Conservation (phyloP, 1,140 invertebrate genomes). For the Conopomorpha cramerella region DNA sequence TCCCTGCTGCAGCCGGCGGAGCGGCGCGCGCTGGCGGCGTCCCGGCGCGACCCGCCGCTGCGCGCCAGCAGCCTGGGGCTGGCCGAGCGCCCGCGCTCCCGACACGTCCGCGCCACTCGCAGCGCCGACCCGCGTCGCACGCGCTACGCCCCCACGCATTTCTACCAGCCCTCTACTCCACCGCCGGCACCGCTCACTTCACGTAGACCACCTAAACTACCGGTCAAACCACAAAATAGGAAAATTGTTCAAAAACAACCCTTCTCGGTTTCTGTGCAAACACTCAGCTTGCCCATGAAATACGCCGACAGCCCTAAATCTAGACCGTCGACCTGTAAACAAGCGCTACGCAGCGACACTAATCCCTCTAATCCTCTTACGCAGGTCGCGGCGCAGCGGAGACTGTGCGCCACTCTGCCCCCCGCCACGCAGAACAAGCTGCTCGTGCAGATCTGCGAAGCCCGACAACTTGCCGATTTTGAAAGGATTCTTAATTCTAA, state of each 20-base stretch:
- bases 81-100: constrained; percentile 24
- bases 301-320: constrained; percentile 34
- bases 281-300: constrained; percentile 39
- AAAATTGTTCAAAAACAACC: constrained; percentile 33
- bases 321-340: constrained; percentile 13
- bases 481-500: constrained; percentile 62
- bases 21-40: no score
- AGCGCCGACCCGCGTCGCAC: constrained; percentile 25
- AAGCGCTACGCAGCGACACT: constrained; percentile 32
- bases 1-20: constrained; percentile 17
- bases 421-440: constrained; percentile 51
- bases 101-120: constrained; percentile 24
- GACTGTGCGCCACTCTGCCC: constrained; percentile 35
- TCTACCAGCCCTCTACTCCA: constrained; percentile 14
- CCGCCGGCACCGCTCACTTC: constrained; percentile 13
- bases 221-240: constrained; percentile 29
- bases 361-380: constrained; percentile 42
- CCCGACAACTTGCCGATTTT: constrained; percentile 59
- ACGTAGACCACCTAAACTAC: constrained; percentile 15
- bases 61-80: constrained; percentile 38
- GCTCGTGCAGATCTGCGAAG: constrained; percentile 57
- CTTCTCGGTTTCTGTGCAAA: constrained; percentile 34
- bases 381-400: constrained; percentile 42
- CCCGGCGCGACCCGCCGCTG: constrained; percentile 19
- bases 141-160: constrained; percentile 21